phyloP scores from a whole-genome alignment of 2,797 vertebrate species.

The Octomys mimax region DNA sequence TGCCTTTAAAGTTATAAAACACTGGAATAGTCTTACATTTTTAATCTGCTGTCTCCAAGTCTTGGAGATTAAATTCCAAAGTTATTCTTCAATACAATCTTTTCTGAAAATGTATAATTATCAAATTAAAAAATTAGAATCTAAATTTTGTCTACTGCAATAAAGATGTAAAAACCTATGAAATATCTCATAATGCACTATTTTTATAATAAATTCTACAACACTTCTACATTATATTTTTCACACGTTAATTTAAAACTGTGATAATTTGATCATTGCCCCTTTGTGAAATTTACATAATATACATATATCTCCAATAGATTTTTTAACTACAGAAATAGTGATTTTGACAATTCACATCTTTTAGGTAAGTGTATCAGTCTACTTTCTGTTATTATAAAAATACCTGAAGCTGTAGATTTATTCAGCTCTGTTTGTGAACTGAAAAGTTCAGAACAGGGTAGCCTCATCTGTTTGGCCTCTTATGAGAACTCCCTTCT shows the following conservation, averaged over 20 bases:
- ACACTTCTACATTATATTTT: not conserved
- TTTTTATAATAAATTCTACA: conserved; percentile 13
- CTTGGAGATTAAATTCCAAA: not conserved
- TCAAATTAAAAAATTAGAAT: not conserved
- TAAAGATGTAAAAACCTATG: conserved; percentile 32
- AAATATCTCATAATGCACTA: conserved; percentile 31
- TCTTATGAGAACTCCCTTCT: not conserved
- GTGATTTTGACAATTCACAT: not conserved
- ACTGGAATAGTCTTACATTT: not conserved
- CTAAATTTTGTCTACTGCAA: not conserved
- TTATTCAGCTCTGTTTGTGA: not conserved
- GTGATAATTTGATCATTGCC: not conserved
- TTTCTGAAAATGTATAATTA: conserved; percentile 42
- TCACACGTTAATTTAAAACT: not conserved
- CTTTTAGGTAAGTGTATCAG: conserved; percentile 11
- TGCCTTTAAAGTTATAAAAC: conserved; percentile 2
- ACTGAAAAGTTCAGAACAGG: not conserved
- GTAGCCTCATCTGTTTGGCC: not conserved
- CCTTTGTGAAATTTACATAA: not conserved
- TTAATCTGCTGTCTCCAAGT: not conserved
- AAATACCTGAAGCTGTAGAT: not conserved
- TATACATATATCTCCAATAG: not conserved
- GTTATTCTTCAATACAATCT: not conserved
- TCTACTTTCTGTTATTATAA: not conserved
- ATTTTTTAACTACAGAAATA: conserved; percentile 29